These are phyloP conservation scores for Pseudopodoces humilis DNA, from an alignment of 2,113 vertebrate genomes.

Conservation along the genomic window DNA sequence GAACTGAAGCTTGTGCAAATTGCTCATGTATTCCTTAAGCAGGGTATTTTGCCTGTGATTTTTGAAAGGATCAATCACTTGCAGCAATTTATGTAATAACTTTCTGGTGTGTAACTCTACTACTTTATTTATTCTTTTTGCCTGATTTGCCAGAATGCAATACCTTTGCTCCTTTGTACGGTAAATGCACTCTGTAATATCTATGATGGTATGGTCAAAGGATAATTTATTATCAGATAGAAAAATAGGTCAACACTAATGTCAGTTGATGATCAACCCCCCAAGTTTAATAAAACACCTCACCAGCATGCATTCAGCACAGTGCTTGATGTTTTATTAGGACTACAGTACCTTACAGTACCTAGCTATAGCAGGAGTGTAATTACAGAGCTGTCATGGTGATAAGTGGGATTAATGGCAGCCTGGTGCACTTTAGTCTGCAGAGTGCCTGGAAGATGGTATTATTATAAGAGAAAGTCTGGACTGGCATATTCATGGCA, in stretches of 20 bases:
- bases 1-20: constrained; percentile 51
- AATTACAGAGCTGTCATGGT: constrained; percentile 92
- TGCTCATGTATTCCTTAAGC: constrained; percentile 55
- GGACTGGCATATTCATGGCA: constrained; percentile 78
- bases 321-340: constrained; percentile 80
- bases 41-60: constrained; percentile 58
- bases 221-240: constrained; percentile 91
- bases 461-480: constrained; percentile 84
- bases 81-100: constrained; percentile 74
- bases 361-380: constrained; percentile 82
- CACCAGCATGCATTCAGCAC: constrained; percentile 71
- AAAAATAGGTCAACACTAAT: constrained; percentile 89
- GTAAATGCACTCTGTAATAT: constrained; percentile 80
- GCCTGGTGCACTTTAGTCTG: constrained; percentile 87
- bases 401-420: constrained; percentile 95
- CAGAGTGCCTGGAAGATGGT: constrained; percentile 83
- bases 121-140: constrained; percentile 71
- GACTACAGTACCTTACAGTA: constrained; percentile 79
- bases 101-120: constrained; percentile 61
- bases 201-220: constrained; percentile 80
- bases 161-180: constrained; percentile 68
- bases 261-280: constrained; percentile 88
- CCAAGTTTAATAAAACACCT: constrained; percentile 87
- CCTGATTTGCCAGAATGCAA: constrained; percentile 53
- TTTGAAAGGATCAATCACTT: constrained; percentile 75